Evolutionary conservation across 2,113 vertebrate genomes (phyloP).

Genomic region (Platycercus adscitus): DNA sequence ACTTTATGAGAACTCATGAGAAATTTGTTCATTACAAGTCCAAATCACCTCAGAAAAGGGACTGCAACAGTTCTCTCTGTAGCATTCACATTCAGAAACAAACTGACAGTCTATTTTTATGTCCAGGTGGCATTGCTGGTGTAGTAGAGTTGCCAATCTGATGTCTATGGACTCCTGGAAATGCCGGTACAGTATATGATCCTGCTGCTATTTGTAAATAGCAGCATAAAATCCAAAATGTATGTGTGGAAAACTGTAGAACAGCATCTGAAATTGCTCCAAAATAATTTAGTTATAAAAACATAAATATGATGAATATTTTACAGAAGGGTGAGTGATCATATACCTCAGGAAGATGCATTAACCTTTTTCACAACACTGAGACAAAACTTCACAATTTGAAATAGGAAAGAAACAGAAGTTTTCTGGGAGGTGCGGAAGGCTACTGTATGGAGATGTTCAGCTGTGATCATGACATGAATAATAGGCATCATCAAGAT

Average conservation of each 20-base stretch:
- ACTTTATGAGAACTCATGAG: not conserved
- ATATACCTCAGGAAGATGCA: not conserved
- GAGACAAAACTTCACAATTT: not conserved
- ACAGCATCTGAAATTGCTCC: not conserved
- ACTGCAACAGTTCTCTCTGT: not conserved
- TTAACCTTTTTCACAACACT: not conserved
- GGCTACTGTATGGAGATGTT: not conserved
- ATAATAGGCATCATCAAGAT: conserved; percentile 16
- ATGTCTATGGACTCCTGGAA: not conserved
- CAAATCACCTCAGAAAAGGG: not conserved
- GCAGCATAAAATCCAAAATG: not conserved
- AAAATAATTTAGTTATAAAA: not conserved
- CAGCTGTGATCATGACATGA: not conserved
- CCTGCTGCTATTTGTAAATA: not conserved
- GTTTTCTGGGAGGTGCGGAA: not conserved
- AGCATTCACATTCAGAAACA: not conserved
- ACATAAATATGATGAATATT: not conserved
- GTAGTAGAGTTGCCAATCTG: not conserved
- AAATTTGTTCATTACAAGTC: not conserved
- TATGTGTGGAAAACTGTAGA: not conserved
- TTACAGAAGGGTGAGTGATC: not conserved
- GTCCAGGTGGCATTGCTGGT: not conserved
- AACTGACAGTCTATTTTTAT: not conserved
- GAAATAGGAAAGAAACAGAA: not conserved
- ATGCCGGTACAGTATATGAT: not conserved